Evolutionary conservation across 2,888 invertebrate genomes (phyloP).

Genomic region (Ornithoptera alexandrae): DNA sequence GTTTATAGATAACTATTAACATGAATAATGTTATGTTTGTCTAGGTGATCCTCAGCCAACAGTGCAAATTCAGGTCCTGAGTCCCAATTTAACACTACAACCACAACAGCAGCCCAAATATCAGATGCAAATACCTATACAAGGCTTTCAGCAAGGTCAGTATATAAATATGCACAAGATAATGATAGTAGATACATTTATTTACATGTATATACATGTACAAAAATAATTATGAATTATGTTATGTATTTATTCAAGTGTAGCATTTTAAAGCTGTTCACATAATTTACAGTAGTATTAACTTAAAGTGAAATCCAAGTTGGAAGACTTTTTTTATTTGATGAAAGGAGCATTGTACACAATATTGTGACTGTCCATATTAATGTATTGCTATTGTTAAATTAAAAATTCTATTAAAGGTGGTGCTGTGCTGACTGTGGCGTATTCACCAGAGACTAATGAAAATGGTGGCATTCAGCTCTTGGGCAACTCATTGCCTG

Average conservation of each 20-base stretch:
- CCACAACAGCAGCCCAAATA: slow-evolving; percentile 84
- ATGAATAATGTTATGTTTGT: slow-evolving; percentile 6
- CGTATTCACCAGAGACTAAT: slow-evolving; percentile 83
- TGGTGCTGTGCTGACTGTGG: slow-evolving; percentile 87
- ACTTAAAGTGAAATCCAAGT: too few species aligned
- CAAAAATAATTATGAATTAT: too few species aligned
- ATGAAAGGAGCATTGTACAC: too few species aligned
- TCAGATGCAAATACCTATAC: slow-evolving; percentile 88
- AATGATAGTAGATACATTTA: not conserved
- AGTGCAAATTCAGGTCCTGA: slow-evolving; percentile 88
- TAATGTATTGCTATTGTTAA: not conserved
- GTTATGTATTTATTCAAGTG: too few species aligned
- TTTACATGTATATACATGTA: too few species aligned
- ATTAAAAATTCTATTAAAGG: slow-evolving; percentile 37
- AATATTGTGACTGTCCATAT: too few species aligned
- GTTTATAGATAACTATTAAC: too few species aligned
- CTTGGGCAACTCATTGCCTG: slow-evolving; percentile 74
- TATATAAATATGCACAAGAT: not conserved
- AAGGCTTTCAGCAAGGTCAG: slow-evolving; percentile 84
- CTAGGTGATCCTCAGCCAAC: slow-evolving; percentile 86
- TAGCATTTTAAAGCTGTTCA: too few species aligned
- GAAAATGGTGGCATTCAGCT: slow-evolving; percentile 77
- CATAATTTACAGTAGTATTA: too few species aligned
- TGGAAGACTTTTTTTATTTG: too few species aligned
- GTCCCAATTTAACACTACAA: slow-evolving; percentile 77